Conservation (phyloP, 2,113 vertebrate genomes). For the Pavo muticus region DNA sequence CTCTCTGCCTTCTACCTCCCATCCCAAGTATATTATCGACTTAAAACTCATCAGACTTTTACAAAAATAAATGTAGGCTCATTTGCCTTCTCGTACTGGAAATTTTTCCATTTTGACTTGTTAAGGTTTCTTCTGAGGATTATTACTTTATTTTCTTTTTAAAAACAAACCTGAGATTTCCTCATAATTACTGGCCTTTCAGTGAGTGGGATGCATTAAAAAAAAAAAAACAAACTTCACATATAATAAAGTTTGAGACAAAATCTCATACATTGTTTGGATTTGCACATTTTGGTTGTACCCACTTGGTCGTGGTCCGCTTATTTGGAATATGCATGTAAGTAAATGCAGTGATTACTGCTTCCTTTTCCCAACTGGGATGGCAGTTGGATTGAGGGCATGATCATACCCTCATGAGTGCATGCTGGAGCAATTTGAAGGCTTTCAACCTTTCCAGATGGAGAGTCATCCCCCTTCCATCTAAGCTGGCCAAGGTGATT, state of each 20-base stretch:
- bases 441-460: neutral
- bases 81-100: neutral
- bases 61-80: constrained; percentile 17
- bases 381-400: neutral
- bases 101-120: neutral
- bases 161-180: neutral
- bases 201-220: neutral
- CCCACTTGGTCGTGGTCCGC: neutral
- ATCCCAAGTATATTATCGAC: neutral
- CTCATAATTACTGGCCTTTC: neutral
- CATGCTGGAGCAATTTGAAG: neutral
- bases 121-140: neutral
- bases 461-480: neutral
- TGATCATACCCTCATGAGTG: neutral
- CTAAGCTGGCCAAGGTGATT: neutral
- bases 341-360: neutral
- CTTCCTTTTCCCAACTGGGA: neutral
- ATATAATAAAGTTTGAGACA: neutral
- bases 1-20: neutral
- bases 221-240: neutral
- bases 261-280: neutral
- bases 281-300: neutral
- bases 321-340: neutral
- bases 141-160: neutral
- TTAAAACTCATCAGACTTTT: constrained; percentile 39